phyloP scores from a whole-genome alignment of 2,888 invertebrate genomes.

The Diaphora mendica region DNA sequence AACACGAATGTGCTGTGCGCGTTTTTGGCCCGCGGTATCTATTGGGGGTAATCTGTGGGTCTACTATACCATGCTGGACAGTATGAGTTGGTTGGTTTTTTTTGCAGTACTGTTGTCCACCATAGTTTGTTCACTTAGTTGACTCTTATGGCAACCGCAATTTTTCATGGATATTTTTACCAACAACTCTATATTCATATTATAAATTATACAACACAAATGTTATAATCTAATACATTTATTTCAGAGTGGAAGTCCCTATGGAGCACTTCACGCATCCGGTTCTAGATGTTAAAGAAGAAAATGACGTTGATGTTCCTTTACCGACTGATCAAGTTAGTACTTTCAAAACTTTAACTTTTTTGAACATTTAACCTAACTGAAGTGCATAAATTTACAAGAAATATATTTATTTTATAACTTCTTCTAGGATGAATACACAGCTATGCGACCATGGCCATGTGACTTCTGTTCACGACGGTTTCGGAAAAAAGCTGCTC shows the following conservation, averaged over 20 bases:
- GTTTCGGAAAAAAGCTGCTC: conserved; percentile 93
- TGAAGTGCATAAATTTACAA: not conserved
- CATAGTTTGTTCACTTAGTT: too few relatives aligned
- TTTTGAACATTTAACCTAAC: not conserved
- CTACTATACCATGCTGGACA: too few relatives aligned
- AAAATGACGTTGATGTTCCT: conserved; percentile 91
- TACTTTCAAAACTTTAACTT: conserved; percentile 10
- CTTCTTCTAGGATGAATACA: conserved; percentile 87
- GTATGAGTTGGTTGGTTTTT: too few relatives aligned
- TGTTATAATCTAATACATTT: conserved; percentile 15
- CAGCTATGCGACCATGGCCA: conserved; percentile 92
- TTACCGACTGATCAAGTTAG: conserved; percentile 93
- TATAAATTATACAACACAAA: too few relatives aligned
- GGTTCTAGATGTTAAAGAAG: conserved; percentile 82
- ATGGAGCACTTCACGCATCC: conserved; percentile 86
- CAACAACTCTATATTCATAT: too few relatives aligned
- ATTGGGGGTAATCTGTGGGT: too few relatives aligned
- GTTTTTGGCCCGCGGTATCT: too few relatives aligned
- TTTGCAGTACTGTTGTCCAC: too few relatives aligned
- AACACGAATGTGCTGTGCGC: too few relatives aligned
- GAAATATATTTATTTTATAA: not conserved
- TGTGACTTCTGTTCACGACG: conserved; percentile 95
- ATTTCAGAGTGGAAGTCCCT: conserved; percentile 89
- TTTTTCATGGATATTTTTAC: too few relatives aligned
- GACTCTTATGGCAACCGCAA: too few relatives aligned